Base-by-base conservation (phyloP, 2,797 vertebrate genomes). In the Sebastes matsubarae region DNA sequence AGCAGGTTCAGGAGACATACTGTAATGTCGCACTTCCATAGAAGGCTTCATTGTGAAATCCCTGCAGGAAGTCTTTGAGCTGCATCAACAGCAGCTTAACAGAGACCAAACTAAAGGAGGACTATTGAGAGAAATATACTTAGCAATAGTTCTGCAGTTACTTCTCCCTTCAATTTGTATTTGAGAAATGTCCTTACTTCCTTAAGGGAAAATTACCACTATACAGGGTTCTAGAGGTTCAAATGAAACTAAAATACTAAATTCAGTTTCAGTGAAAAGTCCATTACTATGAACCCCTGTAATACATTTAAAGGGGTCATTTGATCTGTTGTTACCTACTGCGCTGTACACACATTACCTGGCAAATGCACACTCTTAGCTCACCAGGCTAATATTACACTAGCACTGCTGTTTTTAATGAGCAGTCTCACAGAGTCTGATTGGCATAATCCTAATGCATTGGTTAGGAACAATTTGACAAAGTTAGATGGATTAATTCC, bases 401-500 rank as follows among this genome's bases (percentile, higher is more conserved):
- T 2, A 29, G 13, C 25, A 67, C 25, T 32, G 30, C 32, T 30
- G 42, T 30, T 34, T 54, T 42, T 32, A 67, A 22, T 32, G 27
- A 58, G n/a, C 6, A 58, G 52, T 67, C 10, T 36, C 2, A 25
- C 6, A 59, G 13, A 25, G 27, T 52, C 30, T 5, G 5, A 24
- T 20, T 18, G 50, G 8, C 36, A 24, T 34, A 60, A 50, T 25
- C 5, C 14, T 32, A 46, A 42, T 61, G 30, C 57, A 30, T 2
- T 22, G n/a, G 20, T 46, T 55, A 18, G 38, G 24, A 61, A 42
- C 20, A 55, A 18, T 74, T 42, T 52, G 55, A 57, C n/a, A 25
- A 74, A 46, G 22, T 50, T 20, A 55, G 52, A 58, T n/a, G 63
- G 77, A 84, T 63, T 34, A 52, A 75, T 67, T 79, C 30, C 42